phyloP scores from a whole-genome alignment of 2,113 vertebrate species.

The Hassar affinis region DNA sequence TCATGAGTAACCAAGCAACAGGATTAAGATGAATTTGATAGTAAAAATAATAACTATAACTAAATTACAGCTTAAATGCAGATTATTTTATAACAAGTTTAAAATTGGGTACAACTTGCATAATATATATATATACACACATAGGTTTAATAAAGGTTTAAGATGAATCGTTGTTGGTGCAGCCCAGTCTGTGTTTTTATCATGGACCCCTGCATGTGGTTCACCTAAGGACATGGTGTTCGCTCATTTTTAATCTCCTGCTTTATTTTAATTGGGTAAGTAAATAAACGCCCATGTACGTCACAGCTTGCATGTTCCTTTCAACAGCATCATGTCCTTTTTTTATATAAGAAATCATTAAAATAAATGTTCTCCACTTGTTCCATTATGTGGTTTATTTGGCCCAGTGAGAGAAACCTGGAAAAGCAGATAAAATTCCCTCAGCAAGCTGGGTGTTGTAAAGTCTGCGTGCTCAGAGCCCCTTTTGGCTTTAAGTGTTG shows the following conservation, averaged over 20 bases:
- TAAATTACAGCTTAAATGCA: not conserved
- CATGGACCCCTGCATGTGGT: constrained; percentile 1
- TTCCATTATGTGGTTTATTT: constrained; percentile 38
- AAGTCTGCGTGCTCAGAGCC: constrained; percentile 21
- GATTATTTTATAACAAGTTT: not conserved
- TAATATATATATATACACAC: not conserved
- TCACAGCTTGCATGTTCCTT: constrained; percentile 25
- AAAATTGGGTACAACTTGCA: not conserved
- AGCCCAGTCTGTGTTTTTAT: not conserved
- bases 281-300: constrained; percentile 27
- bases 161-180: not conserved
- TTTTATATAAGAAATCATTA: constrained; percentile 24
- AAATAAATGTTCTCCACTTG: constrained; percentile 37
- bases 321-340: constrained; percentile 16
- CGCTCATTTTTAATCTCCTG: constrained; percentile 6
- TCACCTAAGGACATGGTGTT: constrained; percentile 2
- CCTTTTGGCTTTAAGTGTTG: not conserved
- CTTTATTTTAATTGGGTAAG: constrained; percentile 18
- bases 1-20: not conserved
- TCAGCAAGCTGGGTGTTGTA: constrained; percentile 20
- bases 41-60: not conserved
- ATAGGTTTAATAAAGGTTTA: not conserved
- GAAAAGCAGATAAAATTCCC: constrained; percentile 26
- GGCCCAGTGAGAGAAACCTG: constrained; percentile 21
- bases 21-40: not conserved